Base-by-base conservation (phyloP, 2,888 invertebrate species). In the Parnassius glacialis region DNA sequence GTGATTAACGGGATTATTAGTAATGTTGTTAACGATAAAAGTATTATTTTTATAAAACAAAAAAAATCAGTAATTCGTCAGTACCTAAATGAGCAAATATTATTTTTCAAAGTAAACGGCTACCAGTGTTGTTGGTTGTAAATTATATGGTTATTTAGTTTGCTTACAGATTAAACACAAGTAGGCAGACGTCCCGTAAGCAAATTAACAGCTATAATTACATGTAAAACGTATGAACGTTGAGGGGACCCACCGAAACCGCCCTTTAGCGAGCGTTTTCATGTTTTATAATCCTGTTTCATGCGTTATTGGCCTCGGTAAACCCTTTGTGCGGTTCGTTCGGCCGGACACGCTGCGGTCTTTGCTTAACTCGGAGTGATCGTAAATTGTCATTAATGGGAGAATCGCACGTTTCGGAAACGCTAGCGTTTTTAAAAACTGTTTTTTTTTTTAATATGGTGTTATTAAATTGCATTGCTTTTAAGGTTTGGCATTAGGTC, bases 241-340 rank as follows among this genome's bases (percentile, higher is more conserved):
- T 70, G 70, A 72, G 71, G 72, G 79, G 76, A 72, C 70, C 71
- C 67, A 64, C 66, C 68, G 66, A 74, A 78, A 75, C 76, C 74
- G 80, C 85, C 87, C 87, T 85, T 86, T 85, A 81, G 75, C 74
- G 79, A 77, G 72, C 85, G 83, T 88, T 87, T 90, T 85, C 88
- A 87, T 87, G 87, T 90, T 87, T 85, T 83, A 83, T 85, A 90
- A 90, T 90, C 90, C 83, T 83, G 88, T 90, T 90, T 85, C 87
- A 90, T 90, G 90, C 90, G 85, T 90, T 90, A 90, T 90, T 90
- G 89, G 85, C 76, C 70, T 66, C 74, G 69, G 69, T 72, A 73
- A 76, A 76, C 85, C 85, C 85, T 86, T 84, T 84, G 83, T 80
- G 74, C 56, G 63, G 69, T 57, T 65, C 75, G 75, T 67, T 74